Conservation (phyloP, 1,140 invertebrate genomes). For the Acromyrmex charruanus region DNA sequence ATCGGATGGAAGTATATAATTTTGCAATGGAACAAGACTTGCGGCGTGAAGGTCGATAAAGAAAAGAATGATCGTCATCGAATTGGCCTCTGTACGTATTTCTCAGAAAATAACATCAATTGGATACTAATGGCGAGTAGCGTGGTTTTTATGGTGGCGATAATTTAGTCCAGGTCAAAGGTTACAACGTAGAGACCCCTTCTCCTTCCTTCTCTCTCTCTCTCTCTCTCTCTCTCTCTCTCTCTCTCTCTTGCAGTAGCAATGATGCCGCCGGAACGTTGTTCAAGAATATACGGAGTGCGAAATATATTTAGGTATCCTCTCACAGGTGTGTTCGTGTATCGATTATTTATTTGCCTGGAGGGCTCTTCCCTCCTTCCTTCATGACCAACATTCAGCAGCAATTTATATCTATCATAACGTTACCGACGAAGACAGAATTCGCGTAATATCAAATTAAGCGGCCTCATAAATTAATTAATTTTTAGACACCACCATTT, state of each 20-base stretch:
- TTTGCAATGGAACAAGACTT: constrained; percentile 41
- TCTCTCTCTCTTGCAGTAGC: constrained; percentile 15
- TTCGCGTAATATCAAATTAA: constrained; percentile 62
- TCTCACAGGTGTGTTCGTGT: constrained; percentile 58
- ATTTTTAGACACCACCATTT: constrained; percentile 5
- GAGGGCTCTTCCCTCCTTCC: constrained; percentile 23
- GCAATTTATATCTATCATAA: constrained; percentile 68
- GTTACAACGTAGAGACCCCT: constrained; percentile 32
- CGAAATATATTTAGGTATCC: constrained; percentile 70
- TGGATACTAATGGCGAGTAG: constrained; percentile 74
- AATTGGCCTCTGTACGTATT: constrained; percentile 52
- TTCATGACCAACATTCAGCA: constrained; percentile 52
- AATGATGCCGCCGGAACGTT: constrained; percentile 23
- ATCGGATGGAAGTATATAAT: background rate
- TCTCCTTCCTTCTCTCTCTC: background rate
- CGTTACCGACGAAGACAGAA: constrained; percentile 56
- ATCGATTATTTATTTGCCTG: constrained; percentile 71
- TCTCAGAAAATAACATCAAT: constrained; percentile 70
- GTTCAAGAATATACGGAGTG: constrained; percentile 65
- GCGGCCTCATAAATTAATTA: constrained; percentile 62
- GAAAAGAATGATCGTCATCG: constrained; percentile 44
- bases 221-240: constrained; percentile 9
- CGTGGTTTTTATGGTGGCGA: constrained; percentile 67
- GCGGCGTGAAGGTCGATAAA: constrained; percentile 31
- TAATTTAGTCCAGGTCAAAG: constrained; percentile 69